Percentiles rank a stretch among this genome's conserved stretches.
These are phyloP conservation scores for Myotis findleyi DNA, from an alignment of 2,797 vertebrate species.

Conservation along the genomic window DNA sequence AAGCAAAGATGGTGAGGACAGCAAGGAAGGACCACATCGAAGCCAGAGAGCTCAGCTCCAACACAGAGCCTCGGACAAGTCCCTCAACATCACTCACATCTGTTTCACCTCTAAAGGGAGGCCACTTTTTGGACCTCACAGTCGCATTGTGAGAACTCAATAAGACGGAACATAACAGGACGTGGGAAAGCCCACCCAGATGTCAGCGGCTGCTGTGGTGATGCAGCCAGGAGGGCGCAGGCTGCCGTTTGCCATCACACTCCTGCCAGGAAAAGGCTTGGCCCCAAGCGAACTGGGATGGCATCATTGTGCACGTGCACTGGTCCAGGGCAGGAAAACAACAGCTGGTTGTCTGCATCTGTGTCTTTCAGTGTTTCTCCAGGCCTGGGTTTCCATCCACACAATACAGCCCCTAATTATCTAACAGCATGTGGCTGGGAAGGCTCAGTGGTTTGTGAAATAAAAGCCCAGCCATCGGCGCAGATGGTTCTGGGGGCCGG, in stretches of 20 bases:
- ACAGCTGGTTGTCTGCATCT: slow-evolving; percentile 61
- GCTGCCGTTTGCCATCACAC: background rate
- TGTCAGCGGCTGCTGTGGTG: background rate
- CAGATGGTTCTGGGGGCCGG: slow-evolving; percentile 61
- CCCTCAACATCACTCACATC: background rate
- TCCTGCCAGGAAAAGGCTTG: background rate
- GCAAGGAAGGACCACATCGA: background rate
- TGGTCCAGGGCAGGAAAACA: slow-evolving; percentile 23
- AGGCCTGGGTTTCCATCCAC: slow-evolving; percentile 21
- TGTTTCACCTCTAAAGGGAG: background rate
- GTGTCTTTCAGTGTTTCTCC: slow-evolving; percentile 30
- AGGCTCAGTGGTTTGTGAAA: slow-evolving; percentile 78
- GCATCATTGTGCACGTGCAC: too few relatives aligned
- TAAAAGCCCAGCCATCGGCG: slow-evolving; percentile 76
- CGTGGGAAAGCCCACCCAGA: background rate
- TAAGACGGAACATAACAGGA: background rate
- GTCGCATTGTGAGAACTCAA: background rate
- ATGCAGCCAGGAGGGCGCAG: background rate
- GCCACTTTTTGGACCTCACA: background rate
- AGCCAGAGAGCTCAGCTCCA: background rate
- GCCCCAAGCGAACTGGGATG: background rate
- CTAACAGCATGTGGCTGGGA: slow-evolving; percentile 66
- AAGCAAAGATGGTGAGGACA: background rate
- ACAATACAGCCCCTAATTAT: slow-evolving; percentile 67
- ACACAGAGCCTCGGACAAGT: background rate